Conservation (phyloP, 2,888 invertebrate genomes). For the Nysson spinosus region DNA sequence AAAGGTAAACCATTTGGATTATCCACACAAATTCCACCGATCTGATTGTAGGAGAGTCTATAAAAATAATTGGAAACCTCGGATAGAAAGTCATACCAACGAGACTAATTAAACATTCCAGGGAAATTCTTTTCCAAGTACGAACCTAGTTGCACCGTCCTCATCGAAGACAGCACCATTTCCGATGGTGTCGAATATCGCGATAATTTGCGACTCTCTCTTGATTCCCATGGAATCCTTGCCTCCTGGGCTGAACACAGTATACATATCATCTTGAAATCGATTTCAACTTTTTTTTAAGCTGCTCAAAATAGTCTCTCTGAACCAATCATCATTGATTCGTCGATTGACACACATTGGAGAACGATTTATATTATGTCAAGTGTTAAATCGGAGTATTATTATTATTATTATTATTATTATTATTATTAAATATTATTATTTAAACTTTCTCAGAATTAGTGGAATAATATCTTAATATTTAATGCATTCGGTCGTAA, state of each 20-base stretch:
- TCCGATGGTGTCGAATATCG: constrained; percentile 64
- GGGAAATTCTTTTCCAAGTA: constrained; percentile 42
- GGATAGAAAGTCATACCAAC: constrained; percentile 17
- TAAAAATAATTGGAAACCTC: constrained; percentile 52
- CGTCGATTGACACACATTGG: no score
- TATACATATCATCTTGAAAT: constrained; percentile 65
- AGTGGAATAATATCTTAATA: no score
- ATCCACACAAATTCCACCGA: constrained; percentile 62
- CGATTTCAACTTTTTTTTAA: constrained; percentile 35
- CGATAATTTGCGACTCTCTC: constrained; percentile 53
- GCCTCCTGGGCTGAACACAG: constrained; percentile 60
- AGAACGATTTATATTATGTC: no score
- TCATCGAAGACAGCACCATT: constrained; percentile 64
- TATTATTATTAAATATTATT: no score
- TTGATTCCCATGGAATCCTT: constrained; percentile 47
- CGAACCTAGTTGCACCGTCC: constrained; percentile 57
- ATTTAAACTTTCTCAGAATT: no score
- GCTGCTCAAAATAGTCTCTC: neutral
- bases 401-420: no score
- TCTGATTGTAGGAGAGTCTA: constrained; percentile 67
- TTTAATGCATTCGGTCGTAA: no score
- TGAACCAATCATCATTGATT: neutral
- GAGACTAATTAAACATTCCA: constrained; percentile 57
- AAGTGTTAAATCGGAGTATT: no score
- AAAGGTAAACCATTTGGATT: constrained; percentile 52